Evolutionary conservation across 2,888 invertebrate species (phyloP), one percentile per base, ranked within the genome.

Genomic region (Drosophila kokeensis): DNA sequence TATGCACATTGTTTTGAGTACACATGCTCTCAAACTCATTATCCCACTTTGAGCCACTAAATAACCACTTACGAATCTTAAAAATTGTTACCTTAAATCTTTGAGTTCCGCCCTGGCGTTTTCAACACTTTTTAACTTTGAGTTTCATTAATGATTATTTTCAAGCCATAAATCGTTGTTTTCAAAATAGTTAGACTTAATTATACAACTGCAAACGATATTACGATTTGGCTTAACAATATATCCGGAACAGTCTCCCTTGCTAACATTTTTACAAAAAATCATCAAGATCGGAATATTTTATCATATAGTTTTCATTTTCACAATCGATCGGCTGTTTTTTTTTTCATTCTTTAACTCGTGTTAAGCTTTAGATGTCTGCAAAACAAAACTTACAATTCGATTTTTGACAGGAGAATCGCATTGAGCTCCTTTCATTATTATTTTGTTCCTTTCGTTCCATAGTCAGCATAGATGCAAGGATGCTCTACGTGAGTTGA

Each of bases 1-100:
- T 40, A 10, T 54, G 34, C 54, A 34, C 54, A 40, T 57, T 40
- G 27, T 42, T 57, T 38, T 36, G 38, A 42, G 55, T 42, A 42
- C 45, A 50, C 29, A n/a, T 45, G 45, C 45, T 45, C 27, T 49
- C 27, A 52, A 52, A 52, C 52, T 32, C 52, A 30, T 32, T 29
- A 52, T 52, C 30, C 52, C 11, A n/a, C 52, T 21, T 30, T 21
- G 52, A 32, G 52, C 30, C 29, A 52, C 29, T 50, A 29, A 50
- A n/a, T 50, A 30, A 13, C 50, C 29, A 30, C 30, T 32, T 52
- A 21, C 21, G 21, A 52, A 32, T 30, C 52, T 7, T n/a, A 15
- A 27, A 49, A 29, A 21, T 52, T 18, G n/a, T 52, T 13, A n/a
- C 29, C 50, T n/a, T 50, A 13, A 32, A 13, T 18, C 10, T 49